phyloP scores from a whole-genome alignment of 2,888 invertebrate species.

The Sipha maydis region DNA sequence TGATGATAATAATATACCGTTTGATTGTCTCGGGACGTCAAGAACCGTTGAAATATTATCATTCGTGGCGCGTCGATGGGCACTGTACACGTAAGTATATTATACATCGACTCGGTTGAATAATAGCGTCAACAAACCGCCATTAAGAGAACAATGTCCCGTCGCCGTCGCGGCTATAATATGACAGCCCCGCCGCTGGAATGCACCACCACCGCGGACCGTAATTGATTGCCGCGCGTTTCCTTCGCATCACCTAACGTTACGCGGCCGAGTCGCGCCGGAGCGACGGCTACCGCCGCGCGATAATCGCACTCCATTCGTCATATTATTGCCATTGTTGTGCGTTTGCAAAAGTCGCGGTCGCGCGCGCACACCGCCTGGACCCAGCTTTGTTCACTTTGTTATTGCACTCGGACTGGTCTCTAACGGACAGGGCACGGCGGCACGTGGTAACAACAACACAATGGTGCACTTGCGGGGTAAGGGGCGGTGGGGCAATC shows the following conservation, averaged over 20 bases:
- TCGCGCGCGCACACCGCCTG: too few relatives aligned
- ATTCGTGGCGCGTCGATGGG: neutral
- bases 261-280: too few relatives aligned
- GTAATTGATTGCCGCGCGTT: neutral
- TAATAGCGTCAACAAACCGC: neutral
- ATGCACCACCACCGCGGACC: neutral
- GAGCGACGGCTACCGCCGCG: neutral
- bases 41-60: neutral
- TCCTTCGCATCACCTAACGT: neutral
- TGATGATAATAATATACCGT: neutral
- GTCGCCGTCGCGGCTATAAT: too few relatives aligned
- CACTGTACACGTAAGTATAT: neutral
- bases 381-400: too few relatives aligned
- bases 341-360: too few relatives aligned
- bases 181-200: neutral
- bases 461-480: too few relatives aligned
- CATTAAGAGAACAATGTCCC: neutral
- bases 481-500: too few relatives aligned
- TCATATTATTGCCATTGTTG: too few relatives aligned
- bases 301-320: neutral
- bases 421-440: too few relatives aligned
- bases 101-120: neutral
- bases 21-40: neutral
- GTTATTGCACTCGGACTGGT: too few relatives aligned
- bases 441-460: too few relatives aligned